These are phyloP conservation scores for Protophormia terraenovae DNA, from an alignment of 2,888 invertebrate genomes.

Conservation along the genomic window DNA sequence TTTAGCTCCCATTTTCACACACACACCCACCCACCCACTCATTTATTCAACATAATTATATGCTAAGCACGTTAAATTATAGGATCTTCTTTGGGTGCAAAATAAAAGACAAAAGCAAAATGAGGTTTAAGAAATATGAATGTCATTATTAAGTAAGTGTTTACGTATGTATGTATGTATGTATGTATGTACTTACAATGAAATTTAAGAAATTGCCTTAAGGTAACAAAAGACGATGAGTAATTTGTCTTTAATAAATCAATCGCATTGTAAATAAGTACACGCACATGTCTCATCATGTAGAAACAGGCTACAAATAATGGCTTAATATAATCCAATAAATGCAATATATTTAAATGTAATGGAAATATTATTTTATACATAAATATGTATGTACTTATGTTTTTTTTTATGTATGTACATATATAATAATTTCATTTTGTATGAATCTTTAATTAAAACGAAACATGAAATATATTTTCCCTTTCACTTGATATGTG, in stretches of 20 bases:
- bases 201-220: constrained; percentile 20
- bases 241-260: neutral
- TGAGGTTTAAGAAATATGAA: neutral
- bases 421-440: neutral
- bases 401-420: neutral
- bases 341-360: neutral
- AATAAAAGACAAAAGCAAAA: neutral
- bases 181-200: too few relatives aligned
- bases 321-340: neutral
- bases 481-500: constrained; percentile 12
- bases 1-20: too few relatives aligned
- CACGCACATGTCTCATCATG: neutral
- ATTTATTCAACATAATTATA: constrained; percentile 12
- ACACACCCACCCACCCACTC: neutral
- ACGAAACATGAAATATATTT: neutral
- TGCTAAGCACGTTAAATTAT: constrained; percentile 29
- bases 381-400: neutral
- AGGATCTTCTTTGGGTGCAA: neutral
- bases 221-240: neutral
- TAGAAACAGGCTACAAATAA: neutral
- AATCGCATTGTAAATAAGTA: neutral
- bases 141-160: neutral
- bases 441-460: neutral
- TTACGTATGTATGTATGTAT: too few relatives aligned
- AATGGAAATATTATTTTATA: neutral